Base-by-base conservation (phyloP, 2,797 vertebrate species). In the Ambastaia sidthimunki region DNA sequence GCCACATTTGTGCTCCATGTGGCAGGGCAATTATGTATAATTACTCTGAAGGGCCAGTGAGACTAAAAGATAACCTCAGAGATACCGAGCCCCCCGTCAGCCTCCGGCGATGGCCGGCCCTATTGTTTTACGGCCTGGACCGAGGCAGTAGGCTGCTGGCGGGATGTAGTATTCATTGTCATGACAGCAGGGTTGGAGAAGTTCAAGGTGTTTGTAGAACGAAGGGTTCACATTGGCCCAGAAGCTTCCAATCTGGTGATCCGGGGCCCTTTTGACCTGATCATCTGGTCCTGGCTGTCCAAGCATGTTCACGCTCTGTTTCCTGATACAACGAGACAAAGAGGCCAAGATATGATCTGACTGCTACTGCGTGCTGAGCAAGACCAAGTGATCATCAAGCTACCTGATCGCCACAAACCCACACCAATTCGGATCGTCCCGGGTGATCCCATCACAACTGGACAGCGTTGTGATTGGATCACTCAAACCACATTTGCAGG, bases 181-280 rank as follows among this genome's bases (percentile, higher is more conserved):
- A 66, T 87, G 85, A 87, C 87, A 84, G 86, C 83, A 48, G 86
- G 87, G 84, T 78, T 73, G 80, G 74, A 84, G 84, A 77, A 81
- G 84, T 83, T 88, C 86, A 87, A 86, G 86, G 86, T 86, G 85
- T 81, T 83, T 60, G 18, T 65, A 78, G 70, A 85, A 80, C 73
- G 80, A 71, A 81, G 34, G 75, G 85, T 74, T 87, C 85, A 74
- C 59, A 60, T 80, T 82, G 85, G 83, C 86, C 85, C 79, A 84
- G 76, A 84, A 82, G 76, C 70, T 80, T 84, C 82, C 85, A 87
- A 88, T 87, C 86, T 86, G 85, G 83, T 87, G 80, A 87, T 81
- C 80, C 12, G 18, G 55, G 68, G 63, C 59, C 80, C 81, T 76
- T 76, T 82, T 80, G 85, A 89, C 86, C 86, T 80, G 74, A 84